Conservation (phyloP, 2,888 invertebrate genomes). For the Campoplex capitator region DNA sequence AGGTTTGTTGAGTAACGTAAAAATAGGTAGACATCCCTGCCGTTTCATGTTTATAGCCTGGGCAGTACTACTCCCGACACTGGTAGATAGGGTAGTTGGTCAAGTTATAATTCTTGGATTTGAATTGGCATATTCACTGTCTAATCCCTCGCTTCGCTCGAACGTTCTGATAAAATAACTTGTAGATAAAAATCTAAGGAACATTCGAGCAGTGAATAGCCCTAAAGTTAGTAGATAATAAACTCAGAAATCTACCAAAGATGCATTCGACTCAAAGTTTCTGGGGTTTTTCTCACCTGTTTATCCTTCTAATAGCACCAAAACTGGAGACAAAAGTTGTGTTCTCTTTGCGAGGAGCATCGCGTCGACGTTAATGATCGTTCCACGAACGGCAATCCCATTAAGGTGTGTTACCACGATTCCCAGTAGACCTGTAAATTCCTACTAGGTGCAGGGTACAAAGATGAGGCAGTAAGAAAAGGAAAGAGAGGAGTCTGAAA, state of each 20-base stretch:
- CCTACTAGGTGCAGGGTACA: conserved; percentile 71
- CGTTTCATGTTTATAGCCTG: not conserved
- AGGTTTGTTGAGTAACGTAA: not conserved
- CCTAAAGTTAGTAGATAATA: not conserved
- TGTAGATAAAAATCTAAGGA: too few species aligned
- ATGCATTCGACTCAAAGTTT: not conserved
- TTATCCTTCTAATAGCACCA: not conserved
- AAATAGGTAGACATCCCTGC: not conserved
- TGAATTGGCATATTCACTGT: not conserved
- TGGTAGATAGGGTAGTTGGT: not conserved
- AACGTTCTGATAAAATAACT: too few species aligned
- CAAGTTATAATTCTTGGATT: not conserved
- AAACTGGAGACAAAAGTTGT: conserved; percentile 35
- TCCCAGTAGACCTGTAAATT: conserved; percentile 79
- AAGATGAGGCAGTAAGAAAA: conserved; percentile 71
- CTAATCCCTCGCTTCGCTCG: not conserved
- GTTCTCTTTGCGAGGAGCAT: conserved; percentile 16
- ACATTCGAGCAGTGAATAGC: too few species aligned
- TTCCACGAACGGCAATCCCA: conserved; percentile 78
- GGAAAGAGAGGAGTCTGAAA: conserved; percentile 20
- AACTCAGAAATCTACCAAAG: not conserved
- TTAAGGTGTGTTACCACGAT: conserved; percentile 77
- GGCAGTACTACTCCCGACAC: not conserved
- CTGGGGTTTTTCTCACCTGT: not conserved
- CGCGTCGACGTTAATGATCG: conserved; percentile 76